phyloP scores from a whole-genome alignment of 2,797 vertebrate genomes.

The Peromyscus eremicus region DNA sequence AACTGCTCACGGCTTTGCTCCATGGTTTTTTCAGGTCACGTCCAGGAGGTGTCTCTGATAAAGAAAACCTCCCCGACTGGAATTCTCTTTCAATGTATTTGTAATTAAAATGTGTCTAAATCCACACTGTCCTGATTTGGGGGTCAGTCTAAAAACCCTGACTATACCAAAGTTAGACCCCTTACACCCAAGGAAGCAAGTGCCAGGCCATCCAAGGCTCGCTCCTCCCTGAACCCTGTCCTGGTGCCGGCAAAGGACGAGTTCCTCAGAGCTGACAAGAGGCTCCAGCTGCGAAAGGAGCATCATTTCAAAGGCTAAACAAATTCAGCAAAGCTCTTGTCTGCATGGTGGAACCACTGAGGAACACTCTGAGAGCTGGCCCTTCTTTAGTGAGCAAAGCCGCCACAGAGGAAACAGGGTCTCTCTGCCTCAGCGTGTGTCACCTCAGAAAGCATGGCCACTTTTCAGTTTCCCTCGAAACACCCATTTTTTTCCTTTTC shows the following conservation, averaged over 20 bases:
- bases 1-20: neutral
- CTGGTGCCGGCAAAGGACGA: neutral
- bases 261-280: neutral
- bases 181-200: too few species aligned
- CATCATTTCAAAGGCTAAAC: too few species aligned
- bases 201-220: too few species aligned
- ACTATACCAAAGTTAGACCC: neutral
- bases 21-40: neutral
- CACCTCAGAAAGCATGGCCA: neutral
- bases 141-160: neutral
- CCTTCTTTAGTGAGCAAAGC: neutral
- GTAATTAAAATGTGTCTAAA: neutral
- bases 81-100: neutral
- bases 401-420: neutral
- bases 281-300: neutral
- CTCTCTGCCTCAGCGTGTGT: neutral
- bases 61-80: accelerated
- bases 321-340: neutral
- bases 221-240: neutral
- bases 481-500: neutral
- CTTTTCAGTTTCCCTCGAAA: neutral
- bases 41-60: neutral
- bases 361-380: accelerated
- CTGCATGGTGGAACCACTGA: accelerated
- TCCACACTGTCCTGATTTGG: accelerated